Conservation (phyloP, 2,113 vertebrate genomes). For the Scomber scombrus region DNA sequence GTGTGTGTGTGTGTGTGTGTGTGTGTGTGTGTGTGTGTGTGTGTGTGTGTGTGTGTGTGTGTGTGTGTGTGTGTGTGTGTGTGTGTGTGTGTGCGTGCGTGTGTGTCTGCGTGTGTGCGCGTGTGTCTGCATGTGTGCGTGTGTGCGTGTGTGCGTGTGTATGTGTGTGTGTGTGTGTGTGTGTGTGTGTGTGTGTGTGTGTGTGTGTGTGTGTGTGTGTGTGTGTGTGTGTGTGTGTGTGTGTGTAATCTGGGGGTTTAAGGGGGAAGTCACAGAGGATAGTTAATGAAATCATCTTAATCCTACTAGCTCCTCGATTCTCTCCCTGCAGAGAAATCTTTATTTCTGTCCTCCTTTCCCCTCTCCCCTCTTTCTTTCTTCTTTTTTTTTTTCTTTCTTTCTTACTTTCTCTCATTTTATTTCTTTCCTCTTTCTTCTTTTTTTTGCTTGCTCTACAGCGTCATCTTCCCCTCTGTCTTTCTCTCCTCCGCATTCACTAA, state of each 20-base stretch:
- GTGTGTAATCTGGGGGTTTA: slow-evolving; percentile 75
- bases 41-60: slow-evolving; percentile 59
- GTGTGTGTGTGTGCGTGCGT: slow-evolving; percentile 52
- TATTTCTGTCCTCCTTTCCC: slow-evolving; percentile 41
- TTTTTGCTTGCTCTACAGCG: background rate
- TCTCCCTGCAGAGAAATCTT: slow-evolving; percentile 57
- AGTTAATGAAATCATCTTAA: slow-evolving; percentile 83
- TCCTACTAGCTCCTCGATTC: slow-evolving; percentile 63
- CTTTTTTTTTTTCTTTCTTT: slow-evolving; percentile 2
- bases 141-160: slow-evolving; percentile 65
- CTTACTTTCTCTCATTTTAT: background rate
- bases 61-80: slow-evolving; percentile 57
- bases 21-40: slow-evolving; percentile 52
- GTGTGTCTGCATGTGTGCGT: too few relatives aligned
- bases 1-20: slow-evolving; percentile 52
- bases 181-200: slow-evolving; percentile 56
- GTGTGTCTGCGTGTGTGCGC: slow-evolving; percentile 59
- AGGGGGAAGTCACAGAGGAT: slow-evolving; percentile 73
- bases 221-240: slow-evolving; percentile 62
- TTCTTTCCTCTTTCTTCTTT: too few relatives aligned
- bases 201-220: slow-evolving; percentile 56
- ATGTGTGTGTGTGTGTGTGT: slow-evolving; percentile 32
- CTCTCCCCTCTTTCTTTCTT: background rate
- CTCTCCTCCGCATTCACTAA: slow-evolving; percentile 69
- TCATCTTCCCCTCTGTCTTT: slow-evolving; percentile 23